Conservation (phyloP, 2,888 invertebrate species). For the Cataglyphis altisquamis region DNA sequence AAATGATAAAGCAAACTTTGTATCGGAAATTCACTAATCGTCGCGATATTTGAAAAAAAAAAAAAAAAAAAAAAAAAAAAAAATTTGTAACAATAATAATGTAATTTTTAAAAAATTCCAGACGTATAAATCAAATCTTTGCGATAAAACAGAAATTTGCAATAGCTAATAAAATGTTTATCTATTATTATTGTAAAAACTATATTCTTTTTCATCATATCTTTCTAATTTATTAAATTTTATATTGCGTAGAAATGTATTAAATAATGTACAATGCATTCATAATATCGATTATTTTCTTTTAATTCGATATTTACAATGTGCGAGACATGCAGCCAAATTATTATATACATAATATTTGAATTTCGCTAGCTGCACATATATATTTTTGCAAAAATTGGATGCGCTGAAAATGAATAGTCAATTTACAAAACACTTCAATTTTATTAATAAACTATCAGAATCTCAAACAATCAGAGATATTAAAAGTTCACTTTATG, state of each 20-base stretch:
- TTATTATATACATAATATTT: slow-evolving; percentile 4
- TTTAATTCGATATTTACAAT: neutral
- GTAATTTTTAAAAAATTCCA: slow-evolving; percentile 17
- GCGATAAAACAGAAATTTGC: neutral
- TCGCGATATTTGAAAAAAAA: neutral
- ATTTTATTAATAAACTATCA: slow-evolving; percentile 31
- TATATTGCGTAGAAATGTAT: neutral
- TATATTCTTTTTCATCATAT: neutral
- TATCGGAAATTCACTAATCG: slow-evolving; percentile 46
- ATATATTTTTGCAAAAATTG: slow-evolving; percentile 40
- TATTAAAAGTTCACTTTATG: slow-evolving; percentile 11
- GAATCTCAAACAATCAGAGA: neutral
- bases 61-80: too few species aligned
- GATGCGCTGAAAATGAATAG: slow-evolving; percentile 5
- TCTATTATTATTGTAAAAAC: neutral
- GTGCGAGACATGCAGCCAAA: neutral
- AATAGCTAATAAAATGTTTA: neutral
- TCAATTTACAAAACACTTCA: slow-evolving; percentile 51
- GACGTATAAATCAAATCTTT: neutral
- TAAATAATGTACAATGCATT: neutral
- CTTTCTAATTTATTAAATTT: neutral
- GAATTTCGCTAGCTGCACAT: slow-evolving; percentile 20
- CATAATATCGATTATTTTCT: neutral
- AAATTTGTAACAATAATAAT: neutral
- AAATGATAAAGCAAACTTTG: slow-evolving; percentile 44